These are phyloP conservation scores for Montipora efflorescens DNA, from an alignment of 64 coral and sea anemone species.

Conservation along the genomic window DNA sequence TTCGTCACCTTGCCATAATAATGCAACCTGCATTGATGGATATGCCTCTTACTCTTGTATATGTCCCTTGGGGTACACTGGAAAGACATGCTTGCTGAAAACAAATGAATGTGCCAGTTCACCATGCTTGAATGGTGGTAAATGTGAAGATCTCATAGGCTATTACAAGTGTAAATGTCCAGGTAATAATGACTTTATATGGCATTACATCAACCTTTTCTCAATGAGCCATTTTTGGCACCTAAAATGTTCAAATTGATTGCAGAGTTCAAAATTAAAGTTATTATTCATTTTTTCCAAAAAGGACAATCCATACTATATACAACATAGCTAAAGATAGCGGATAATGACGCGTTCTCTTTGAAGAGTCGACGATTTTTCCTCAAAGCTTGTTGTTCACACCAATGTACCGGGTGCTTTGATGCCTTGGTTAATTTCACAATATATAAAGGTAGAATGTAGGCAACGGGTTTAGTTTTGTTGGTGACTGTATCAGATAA, in stretches of 20 bases:
- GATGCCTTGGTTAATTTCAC: too few relatives aligned
- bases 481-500: too few relatives aligned
- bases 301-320: too few relatives aligned
- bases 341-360: too few relatives aligned
- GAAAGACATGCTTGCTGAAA: constrained; percentile 55
- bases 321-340: too few relatives aligned
- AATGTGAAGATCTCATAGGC: constrained; percentile 58
- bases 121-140: constrained; percentile 78
- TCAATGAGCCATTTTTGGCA: neutral
- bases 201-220: too few relatives aligned
- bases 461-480: too few relatives aligned
- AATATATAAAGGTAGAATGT: too few relatives aligned
- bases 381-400: too few relatives aligned
- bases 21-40: constrained; percentile 81
- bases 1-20: constrained; percentile 78
- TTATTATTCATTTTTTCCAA: too few relatives aligned
- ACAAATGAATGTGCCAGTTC: constrained; percentile 70
- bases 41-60: constrained; percentile 73
- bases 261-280: neutral
- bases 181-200: constrained; percentile 1
- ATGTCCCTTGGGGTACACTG: constrained; percentile 73
- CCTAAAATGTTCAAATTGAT: neutral
- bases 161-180: constrained; percentile 84
- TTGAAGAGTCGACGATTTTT: too few relatives aligned
- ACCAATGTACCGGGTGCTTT: too few relatives aligned